Percentiles rank a stretch among this genome's conserved stretches.
These are phyloP conservation scores for Orestias chungarensis DNA, from an alignment of 2,797 vertebrate genomes.

Conservation along the genomic window DNA sequence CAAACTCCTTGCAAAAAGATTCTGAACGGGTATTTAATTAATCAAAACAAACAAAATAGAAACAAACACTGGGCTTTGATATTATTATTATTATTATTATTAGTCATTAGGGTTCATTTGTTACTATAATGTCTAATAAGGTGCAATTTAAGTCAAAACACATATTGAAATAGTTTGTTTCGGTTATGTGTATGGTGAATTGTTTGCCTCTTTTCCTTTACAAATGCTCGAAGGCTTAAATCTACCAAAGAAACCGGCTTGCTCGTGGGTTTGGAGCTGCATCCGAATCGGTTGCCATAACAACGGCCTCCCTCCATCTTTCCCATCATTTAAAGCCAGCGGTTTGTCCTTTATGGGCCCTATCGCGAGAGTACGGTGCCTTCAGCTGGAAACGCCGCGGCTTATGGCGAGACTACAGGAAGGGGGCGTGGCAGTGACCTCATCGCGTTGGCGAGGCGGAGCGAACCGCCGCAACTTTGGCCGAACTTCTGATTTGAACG, in stretches of 20 bases:
- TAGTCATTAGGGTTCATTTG: neutral
- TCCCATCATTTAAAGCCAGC: constrained; percentile 32
- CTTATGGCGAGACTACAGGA: constrained; percentile 71
- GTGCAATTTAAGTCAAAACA: no score
- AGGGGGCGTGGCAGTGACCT: constrained; percentile 70
- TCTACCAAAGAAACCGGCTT: constrained; percentile 24
- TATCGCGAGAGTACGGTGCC: constrained; percentile 49
- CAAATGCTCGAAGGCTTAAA: constrained; percentile 27
- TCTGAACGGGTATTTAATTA: no score
- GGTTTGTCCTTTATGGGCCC: neutral
- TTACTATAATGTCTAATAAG: neutral
- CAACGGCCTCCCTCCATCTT: constrained; percentile 56
- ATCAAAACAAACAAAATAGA: no score
- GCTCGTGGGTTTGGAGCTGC: constrained; percentile 2
- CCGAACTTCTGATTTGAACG: constrained; percentile 82
- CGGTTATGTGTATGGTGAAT: neutral
- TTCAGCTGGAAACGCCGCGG: accelerated
- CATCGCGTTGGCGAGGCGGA: constrained; percentile 75
- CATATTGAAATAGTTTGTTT: no score
- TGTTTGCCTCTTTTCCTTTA: neutral
- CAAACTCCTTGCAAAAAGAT: neutral
- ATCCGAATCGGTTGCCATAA: constrained; percentile 62
- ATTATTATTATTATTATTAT: no score
- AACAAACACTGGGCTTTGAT: no score
- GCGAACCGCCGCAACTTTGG: constrained; percentile 79